Evolutionary conservation across 2,113 vertebrate genomes (phyloP).

Genomic region (Lates calcarifer): DNA sequence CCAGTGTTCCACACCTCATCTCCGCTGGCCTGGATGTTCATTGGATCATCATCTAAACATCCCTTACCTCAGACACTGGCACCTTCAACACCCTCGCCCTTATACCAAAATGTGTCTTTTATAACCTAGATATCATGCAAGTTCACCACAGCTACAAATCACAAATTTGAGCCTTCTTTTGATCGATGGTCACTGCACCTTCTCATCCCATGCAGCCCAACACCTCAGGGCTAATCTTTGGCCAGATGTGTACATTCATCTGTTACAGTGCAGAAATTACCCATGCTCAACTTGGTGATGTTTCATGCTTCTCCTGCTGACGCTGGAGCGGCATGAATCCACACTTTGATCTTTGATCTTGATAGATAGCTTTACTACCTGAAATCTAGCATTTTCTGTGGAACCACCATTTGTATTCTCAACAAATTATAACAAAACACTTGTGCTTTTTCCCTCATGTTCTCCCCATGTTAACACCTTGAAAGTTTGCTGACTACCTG

Average conservation of each 20-base stretch:
- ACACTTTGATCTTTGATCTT: background rate
- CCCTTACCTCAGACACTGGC: background rate
- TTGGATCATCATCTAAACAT: conserved; percentile 16
- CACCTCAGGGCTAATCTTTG: background rate
- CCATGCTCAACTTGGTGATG: background rate
- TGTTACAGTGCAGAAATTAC: background rate
- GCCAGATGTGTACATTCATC: conserved; percentile 28
- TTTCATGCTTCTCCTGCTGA: background rate
- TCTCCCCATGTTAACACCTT: background rate
- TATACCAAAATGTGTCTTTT: background rate
- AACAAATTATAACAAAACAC: background rate
- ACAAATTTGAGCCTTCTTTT: conserved; percentile 9
- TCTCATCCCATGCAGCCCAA: conserved; percentile 6
- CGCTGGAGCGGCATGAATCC: background rate
- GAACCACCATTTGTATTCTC: background rate
- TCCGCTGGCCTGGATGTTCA: background rate
- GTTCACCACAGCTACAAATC: conserved; percentile 22
- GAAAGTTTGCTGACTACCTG: background rate
- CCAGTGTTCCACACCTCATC: background rate
- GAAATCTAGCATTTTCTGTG: background rate
- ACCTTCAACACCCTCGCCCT: background rate
- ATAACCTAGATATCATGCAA: background rate
- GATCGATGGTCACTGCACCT: conserved; percentile 7
- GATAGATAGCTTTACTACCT: background rate
- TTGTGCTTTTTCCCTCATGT: background rate